Percentiles rank a stretch among this genome's conserved stretches.
These are phyloP conservation scores for Erynnis tages DNA, from an alignment of 2,888 invertebrate genomes.

Conservation along the genomic window DNA sequence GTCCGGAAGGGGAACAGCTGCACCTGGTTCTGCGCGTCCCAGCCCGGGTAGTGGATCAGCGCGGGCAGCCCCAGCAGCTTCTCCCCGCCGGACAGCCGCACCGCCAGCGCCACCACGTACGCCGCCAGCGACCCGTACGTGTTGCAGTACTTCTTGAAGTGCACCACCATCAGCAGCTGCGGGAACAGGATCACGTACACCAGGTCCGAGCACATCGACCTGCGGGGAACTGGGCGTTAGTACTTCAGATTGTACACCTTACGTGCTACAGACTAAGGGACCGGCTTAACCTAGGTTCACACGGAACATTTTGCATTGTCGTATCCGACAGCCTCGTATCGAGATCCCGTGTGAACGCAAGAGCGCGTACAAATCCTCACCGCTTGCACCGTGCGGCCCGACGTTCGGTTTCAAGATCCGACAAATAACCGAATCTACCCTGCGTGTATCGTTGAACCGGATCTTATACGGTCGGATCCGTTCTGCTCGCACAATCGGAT, in stretches of 20 bases:
- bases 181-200: constrained; percentile 99
- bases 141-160: constrained; percentile 96
- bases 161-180: constrained; percentile 98
- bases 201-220: constrained; percentile 99
- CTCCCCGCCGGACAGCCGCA: constrained; percentile 93
- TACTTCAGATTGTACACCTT: not conserved
- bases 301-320: no score
- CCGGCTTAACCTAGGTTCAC: no score
- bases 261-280: no score
- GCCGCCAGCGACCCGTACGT: constrained; percentile 97
- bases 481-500: no score
- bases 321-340: no score
- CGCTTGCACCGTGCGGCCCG: no score
- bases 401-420: no score
- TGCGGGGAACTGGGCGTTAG: constrained; percentile 45
- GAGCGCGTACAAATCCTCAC: no score
- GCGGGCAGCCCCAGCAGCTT: constrained; percentile 90
- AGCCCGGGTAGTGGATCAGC: constrained; percentile 93
- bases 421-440: no score
- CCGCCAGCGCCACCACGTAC: constrained; percentile 90
- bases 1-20: constrained; percentile 98
- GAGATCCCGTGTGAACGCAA: no score
- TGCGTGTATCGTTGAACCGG: no score
- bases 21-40: constrained; percentile 87
- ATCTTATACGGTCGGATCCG: no score